Evolutionary conservation across 2,888 invertebrate species (phyloP).

Genomic region (Chalcosyrphus nemorum): DNA sequence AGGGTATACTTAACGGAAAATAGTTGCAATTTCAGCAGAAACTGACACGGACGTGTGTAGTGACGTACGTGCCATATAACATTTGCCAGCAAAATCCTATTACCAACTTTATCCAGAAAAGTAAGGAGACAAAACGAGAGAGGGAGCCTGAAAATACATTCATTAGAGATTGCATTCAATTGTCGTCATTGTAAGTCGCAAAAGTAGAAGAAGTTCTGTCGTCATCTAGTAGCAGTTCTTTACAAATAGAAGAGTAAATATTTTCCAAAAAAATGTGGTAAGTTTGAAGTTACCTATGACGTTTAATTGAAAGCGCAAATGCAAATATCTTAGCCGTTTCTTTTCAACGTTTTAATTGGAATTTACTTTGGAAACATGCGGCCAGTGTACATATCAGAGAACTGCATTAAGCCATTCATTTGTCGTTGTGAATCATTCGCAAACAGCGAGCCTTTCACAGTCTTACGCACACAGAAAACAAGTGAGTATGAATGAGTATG

Average conservation of each 20-base stretch:
- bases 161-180: conserved; percentile 41
- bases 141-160: conserved; percentile 1
- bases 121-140: neutral
- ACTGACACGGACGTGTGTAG: neutral
- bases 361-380: neutral
- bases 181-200: neutral
- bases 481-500: too few species aligned
- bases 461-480: too few species aligned
- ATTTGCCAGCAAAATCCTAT: conserved; percentile 24
- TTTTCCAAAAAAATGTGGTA: neutral
- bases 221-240: neutral
- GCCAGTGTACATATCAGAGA: too few species aligned
- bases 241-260: neutral
- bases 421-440: too few species aligned
- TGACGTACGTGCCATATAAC: conserved; percentile 6
- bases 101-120: neutral
- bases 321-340: conserved; percentile 29
- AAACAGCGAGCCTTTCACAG: too few species aligned
- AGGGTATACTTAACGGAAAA: neutral
- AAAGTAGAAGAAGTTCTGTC: neutral
- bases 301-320: neutral
- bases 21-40: conserved; percentile 53
- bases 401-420: too few species aligned
- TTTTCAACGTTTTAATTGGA: neutral
- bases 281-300: neutral